phyloP scores from a whole-genome alignment of 2,797 vertebrate genomes.

The Parauchenoglanis ngamensis region DNA sequence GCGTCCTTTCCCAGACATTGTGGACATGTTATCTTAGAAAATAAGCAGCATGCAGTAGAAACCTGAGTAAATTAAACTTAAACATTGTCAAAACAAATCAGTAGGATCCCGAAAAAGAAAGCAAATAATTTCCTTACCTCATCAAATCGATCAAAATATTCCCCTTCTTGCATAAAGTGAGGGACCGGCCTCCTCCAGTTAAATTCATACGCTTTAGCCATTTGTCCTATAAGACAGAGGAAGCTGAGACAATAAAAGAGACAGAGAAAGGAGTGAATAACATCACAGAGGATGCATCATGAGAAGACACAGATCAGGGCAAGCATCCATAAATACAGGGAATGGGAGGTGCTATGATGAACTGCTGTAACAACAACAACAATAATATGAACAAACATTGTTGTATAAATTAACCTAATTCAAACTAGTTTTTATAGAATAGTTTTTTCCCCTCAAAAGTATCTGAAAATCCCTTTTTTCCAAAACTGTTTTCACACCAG shows the following conservation, averaged over 20 bases:
- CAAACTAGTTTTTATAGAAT: neutral
- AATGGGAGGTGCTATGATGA: conserved; percentile 32
- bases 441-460: neutral
- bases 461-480: neutral
- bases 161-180: conserved; percentile 91
- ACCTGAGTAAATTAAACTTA: neutral
- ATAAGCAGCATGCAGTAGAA: neutral
- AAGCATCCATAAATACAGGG: neutral
- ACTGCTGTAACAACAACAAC: neutral
- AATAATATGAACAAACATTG: neutral
- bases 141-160: conserved; percentile 93
- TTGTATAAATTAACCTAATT: neutral
- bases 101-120: neutral
- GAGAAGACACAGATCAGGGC: conserved; percentile 3
- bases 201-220: conserved; percentile 98
- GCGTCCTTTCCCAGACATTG: neutral
- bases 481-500: neutral
- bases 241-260: neutral
- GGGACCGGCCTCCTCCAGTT: conserved; percentile 96
- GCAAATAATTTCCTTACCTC: conserved; percentile 82
- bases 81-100: conserved; percentile 11
- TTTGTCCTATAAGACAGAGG: conserved; percentile 57
- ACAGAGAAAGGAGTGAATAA: neutral
- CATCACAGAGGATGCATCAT: conserved; percentile 8
- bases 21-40: neutral